These are phyloP conservation scores for Macrotus californicus DNA, from an alignment of 2,113 vertebrate species.

Conservation along the genomic window DNA sequence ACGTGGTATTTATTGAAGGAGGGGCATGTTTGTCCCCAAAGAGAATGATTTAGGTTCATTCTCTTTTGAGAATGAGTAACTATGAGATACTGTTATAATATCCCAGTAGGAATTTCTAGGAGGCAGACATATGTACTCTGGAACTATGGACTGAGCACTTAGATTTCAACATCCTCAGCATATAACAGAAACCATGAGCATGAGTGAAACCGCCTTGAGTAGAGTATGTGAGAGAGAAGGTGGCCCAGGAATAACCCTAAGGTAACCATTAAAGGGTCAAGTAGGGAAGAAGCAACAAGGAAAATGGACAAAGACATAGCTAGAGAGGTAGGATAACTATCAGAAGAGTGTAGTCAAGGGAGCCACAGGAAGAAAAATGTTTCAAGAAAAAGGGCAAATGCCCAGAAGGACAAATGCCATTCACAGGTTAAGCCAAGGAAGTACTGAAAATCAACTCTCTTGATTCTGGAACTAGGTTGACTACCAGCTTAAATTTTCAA, in stretches of 20 bases:
- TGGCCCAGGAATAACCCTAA: neutral
- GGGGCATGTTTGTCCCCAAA: neutral
- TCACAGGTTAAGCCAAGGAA: conserved; percentile 26
- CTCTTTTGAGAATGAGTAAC: neutral
- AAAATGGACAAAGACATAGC: neutral
- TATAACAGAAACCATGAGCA: neutral
- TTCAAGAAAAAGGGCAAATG: neutral
- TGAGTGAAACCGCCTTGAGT: neutral
- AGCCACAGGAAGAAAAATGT: neutral
- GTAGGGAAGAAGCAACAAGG: neutral
- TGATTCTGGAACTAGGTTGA: conserved; percentile 40
- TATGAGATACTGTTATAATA: neutral
- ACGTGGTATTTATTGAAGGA: neutral
- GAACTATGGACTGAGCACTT: neutral
- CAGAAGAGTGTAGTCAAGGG: neutral
- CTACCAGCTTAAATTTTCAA: conserved; percentile 25
- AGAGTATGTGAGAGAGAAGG: neutral
- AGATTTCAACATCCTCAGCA: neutral
- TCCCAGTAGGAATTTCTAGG: neutral
- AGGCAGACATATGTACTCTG: neutral
- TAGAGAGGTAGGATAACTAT: neutral
- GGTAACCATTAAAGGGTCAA: neutral
- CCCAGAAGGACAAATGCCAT: neutral
- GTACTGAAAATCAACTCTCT: conserved; percentile 7
- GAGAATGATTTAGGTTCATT: neutral